Evolutionary conservation across 1,140 invertebrate genomes (phyloP).

Genomic region (Lepidostoma basale): DNA sequence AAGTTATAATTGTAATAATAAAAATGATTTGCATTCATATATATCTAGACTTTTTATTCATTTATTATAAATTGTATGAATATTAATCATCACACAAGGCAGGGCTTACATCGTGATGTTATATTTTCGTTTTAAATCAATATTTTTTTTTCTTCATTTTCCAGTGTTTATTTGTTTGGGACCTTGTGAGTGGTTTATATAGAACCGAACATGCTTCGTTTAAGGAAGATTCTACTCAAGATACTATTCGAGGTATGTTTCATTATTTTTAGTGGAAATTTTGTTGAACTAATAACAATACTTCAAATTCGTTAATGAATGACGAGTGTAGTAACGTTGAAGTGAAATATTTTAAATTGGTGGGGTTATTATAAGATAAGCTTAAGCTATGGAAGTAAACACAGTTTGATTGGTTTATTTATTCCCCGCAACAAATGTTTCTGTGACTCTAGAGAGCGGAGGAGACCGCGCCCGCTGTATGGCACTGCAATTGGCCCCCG

Average conservation of each 20-base stretch:
- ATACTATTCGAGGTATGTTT: conserved; percentile 53
- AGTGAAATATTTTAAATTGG: too few species aligned
- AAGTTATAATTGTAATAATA: too few species aligned
- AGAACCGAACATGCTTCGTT: conserved; percentile 57
- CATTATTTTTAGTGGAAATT: not conserved
- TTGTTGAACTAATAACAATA: too few species aligned
- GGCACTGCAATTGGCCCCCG: conserved; percentile 54
- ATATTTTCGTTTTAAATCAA: too few species aligned
- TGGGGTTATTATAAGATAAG: not conserved
- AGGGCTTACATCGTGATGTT: too few species aligned
- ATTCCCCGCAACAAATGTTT: too few species aligned
- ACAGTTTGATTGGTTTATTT: conserved; percentile 14
- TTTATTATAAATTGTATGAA: too few species aligned
- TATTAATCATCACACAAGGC: too few species aligned
- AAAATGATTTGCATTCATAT: too few species aligned
- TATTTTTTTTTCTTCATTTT: conserved; percentile 41
- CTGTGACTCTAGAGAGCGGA: conserved; percentile 46
- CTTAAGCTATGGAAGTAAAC: not conserved
- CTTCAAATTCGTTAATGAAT: too few species aligned
- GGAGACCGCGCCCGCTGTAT: conserved; percentile 51
- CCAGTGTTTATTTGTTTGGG: conserved; percentile 59
- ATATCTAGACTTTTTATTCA: too few species aligned
- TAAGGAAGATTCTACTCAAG: conserved; percentile 58
- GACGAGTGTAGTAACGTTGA: too few species aligned
- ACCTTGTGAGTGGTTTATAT: conserved; percentile 57